phyloP scores from a whole-genome alignment of 2,797 vertebrate genomes.

The Melanogrammus aeglefinus region DNA sequence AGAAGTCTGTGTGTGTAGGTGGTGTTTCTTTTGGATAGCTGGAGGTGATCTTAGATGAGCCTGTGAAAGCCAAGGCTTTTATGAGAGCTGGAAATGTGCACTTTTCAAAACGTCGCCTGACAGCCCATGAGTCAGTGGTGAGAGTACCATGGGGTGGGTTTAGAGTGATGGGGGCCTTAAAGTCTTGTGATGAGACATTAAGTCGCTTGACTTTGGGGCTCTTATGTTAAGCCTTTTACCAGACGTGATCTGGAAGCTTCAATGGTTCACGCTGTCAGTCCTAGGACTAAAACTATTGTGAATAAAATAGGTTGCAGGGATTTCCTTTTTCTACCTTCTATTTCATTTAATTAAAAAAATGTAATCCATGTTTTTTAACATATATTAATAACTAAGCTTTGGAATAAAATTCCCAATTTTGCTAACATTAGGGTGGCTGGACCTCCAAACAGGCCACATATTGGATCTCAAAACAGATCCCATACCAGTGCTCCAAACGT shows the following conservation, averaged over 20 bases:
- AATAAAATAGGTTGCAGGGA: not conserved
- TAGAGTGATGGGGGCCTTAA: not conserved
- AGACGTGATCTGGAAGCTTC: not conserved
- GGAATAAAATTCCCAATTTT: not conserved
- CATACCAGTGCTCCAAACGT: no score
- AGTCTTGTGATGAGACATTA: not conserved
- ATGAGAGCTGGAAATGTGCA: not conserved
- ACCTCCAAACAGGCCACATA: no score
- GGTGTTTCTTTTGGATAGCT: not conserved
- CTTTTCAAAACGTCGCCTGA: not conserved
- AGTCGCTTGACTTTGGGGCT: not conserved
- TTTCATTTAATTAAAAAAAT: not conserved
- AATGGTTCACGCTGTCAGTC: not conserved
- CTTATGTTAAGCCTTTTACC: not conserved
- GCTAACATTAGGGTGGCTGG: not conserved
- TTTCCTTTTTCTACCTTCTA: not conserved
- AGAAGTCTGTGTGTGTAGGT: not conserved
- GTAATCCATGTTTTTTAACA: not conserved
- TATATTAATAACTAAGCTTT: not conserved
- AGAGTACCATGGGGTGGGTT: not conserved
- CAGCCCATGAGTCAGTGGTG: not conserved
- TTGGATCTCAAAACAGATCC: no score
- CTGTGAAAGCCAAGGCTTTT: not conserved
- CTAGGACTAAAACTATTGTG: not conserved
- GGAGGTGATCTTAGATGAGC: not conserved